Evolutionary conservation across 1,140 invertebrate species (phyloP).

Genomic region (Spodoptera frugiperda): DNA sequence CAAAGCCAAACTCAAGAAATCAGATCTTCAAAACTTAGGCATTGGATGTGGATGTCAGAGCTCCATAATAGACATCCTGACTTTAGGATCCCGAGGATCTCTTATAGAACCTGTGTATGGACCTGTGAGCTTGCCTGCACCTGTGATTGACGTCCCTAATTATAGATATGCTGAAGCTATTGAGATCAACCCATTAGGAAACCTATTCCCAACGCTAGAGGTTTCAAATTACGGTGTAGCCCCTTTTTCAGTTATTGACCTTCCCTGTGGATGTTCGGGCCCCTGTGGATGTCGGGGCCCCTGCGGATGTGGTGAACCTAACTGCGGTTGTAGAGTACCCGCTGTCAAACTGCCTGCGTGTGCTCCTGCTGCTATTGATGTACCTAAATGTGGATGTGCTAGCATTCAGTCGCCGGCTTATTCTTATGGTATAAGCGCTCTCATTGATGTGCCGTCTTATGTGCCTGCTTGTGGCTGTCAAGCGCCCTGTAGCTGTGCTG

Average conservation of each 20-base stretch:
- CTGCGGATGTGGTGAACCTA: constrained; percentile 31
- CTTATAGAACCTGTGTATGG: constrained; percentile 5
- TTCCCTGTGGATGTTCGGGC: constrained; percentile 41
- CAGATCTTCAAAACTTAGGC: not conserved
- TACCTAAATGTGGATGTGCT: constrained; percentile 11
- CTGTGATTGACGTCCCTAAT: constrained; percentile 36
- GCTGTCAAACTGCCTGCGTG: constrained; percentile 24
- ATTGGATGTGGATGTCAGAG: constrained; percentile 39
- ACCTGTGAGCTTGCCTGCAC: not conserved
- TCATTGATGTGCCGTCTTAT: constrained; percentile 29
- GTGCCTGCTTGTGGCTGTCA: constrained; percentile 22
- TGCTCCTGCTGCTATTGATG: not conserved
- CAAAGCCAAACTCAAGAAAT: constrained; percentile 28
- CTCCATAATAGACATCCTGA: constrained; percentile 31
- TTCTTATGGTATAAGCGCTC: not conserved
- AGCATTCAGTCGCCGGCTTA: not conserved
- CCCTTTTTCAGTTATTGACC: not conserved
- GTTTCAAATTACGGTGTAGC: constrained; percentile 7
- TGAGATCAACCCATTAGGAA: constrained; percentile 16
- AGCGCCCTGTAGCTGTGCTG: constrained; percentile 3
- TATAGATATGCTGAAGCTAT: constrained; percentile 31
- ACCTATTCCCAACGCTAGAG: constrained; percentile 33
- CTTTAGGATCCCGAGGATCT: constrained; percentile 27
- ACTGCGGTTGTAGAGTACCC: constrained; percentile 20
- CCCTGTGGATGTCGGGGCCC: constrained; percentile 10